Evolutionary conservation across 2,113 vertebrate species (phyloP), one percentile per base, ranked within the genome.

Genomic region (Natator depressus): DNA sequence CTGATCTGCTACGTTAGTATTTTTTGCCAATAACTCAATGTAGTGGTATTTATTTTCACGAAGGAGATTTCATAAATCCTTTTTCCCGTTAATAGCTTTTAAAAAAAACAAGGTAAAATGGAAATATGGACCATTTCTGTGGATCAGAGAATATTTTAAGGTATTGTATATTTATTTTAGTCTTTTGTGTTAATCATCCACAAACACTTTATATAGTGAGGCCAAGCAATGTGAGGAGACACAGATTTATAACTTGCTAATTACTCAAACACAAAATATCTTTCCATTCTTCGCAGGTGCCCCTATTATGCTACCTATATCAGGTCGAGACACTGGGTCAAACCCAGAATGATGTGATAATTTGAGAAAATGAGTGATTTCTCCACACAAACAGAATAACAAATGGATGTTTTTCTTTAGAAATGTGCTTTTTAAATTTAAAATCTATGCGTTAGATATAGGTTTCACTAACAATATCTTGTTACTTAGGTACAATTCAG

Each of bases 121-220:
- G 38, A 87, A 91, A 89, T 47, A 47, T 2, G 25, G 80, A 50
- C 3, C 3, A 38, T 96, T 93, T 83, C 1, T 94, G 87, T 42
- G 20, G 78, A 82, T 16, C 8, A 38, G 88, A 46, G 88, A 69
- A 94, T 89, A 35, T 84, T 91, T 93, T 96, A 97, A 97, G 50
- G 46, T 85, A 65, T 19, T 85, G 24, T 16, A 20, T 89, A 80
- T 96, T 94, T 89, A 80, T 96, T 95, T 96, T 88, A 85, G 50
- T 89, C 42, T 83, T 47, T 62, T 95, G 31, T 83, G 35, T 93
- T 89, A 90, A 90, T 57, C 55, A 85, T 10, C 14, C 82, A 29
- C 85, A 79, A 80, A 87, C 76, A n/a, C 96, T 93, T 92, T 78
- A 54, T 84, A 93, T 57, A 46, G 42, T 46, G 75, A 95, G 65